Conservation (phyloP, 2,113 vertebrate genomes). For the Neodon shergylaensis region DNA sequence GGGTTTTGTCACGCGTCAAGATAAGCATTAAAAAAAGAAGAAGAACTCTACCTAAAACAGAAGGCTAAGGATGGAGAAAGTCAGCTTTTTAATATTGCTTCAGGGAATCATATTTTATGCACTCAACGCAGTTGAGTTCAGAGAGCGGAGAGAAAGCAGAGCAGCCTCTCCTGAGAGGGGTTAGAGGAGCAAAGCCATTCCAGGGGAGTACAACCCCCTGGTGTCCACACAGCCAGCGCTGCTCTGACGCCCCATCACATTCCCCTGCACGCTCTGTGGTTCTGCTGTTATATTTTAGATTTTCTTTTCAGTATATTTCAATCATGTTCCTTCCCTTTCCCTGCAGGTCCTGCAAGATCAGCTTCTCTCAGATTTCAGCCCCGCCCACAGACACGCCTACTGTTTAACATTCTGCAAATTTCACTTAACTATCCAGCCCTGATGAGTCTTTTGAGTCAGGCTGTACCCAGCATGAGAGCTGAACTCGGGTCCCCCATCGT, state of each 20-base stretch:
- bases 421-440: not conserved
- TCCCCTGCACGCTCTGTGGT: not conserved
- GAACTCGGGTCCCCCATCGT: not conserved
- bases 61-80: conserved; percentile 54
- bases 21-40: not conserved
- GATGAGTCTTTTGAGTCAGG: not conserved
- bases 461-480: not conserved
- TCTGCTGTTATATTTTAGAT: not conserved
- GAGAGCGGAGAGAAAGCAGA: not conserved
- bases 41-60: conserved; percentile 12
- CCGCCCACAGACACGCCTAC: not conserved
- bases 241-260: not conserved
- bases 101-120: conserved; percentile 9
- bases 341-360: not conserved
- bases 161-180: not conserved
- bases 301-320: not conserved
- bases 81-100: conserved; percentile 47
- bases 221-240: not conserved
- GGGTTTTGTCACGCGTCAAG: conserved; percentile 30
- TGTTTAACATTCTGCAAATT: conserved; percentile 30
- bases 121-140: conserved; percentile 34
- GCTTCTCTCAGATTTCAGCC: not conserved
- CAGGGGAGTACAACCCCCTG: conserved; percentile 80
- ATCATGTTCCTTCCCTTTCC: not conserved
- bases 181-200: not conserved